Evolutionary conservation across 2,888 invertebrate genomes (phyloP).

Genomic region (Cryptus viduatorius): DNA sequence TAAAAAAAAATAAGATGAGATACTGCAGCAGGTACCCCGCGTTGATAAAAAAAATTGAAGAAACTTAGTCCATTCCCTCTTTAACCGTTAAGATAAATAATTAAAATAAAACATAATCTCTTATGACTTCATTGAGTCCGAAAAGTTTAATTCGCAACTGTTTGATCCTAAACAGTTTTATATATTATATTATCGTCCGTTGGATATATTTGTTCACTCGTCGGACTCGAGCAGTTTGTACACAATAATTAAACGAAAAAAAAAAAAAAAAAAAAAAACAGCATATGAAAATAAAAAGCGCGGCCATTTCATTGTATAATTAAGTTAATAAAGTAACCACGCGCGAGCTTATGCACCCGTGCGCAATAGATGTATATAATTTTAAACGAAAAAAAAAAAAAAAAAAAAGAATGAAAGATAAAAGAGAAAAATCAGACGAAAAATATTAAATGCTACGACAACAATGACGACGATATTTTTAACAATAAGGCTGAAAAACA

Average conservation of each 20-base stretch:
- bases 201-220: slow-evolving; percentile 32
- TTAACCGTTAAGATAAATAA: slow-evolving; percentile 44
- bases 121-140: slow-evolving; percentile 31
- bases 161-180: slow-evolving; percentile 19
- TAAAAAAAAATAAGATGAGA: not conserved
- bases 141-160: slow-evolving; percentile 35
- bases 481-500: slow-evolving; percentile 72
- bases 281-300: slow-evolving; percentile 18
- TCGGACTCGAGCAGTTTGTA: slow-evolving; percentile 49
- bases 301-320: slow-evolving; percentile 57
- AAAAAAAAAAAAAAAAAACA: slow-evolving; percentile 1
- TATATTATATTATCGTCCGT: slow-evolving; percentile 3
- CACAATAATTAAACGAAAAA: slow-evolving; percentile 27
- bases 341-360: slow-evolving; percentile 52
- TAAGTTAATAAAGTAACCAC: slow-evolving; percentile 33
- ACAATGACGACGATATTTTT: slow-evolving; percentile 69
- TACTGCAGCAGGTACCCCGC: slow-evolving; percentile 5
- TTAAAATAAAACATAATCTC: slow-evolving; percentile 36
- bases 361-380: slow-evolving; percentile 62
- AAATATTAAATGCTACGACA: slow-evolving; percentile 45
- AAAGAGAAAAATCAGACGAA: slow-evolving; percentile 19
- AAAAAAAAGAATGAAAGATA: slow-evolving; percentile 34
- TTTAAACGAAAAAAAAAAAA: slow-evolving; percentile 47
- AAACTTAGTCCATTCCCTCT: slow-evolving; percentile 68
- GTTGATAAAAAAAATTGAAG: slow-evolving; percentile 31